Percentiles rank a stretch among this genome's conserved stretches.
Evolutionary conservation across 2,888 invertebrate genomes (phyloP).

Genomic region (Sphecodes monilicornis): DNA sequence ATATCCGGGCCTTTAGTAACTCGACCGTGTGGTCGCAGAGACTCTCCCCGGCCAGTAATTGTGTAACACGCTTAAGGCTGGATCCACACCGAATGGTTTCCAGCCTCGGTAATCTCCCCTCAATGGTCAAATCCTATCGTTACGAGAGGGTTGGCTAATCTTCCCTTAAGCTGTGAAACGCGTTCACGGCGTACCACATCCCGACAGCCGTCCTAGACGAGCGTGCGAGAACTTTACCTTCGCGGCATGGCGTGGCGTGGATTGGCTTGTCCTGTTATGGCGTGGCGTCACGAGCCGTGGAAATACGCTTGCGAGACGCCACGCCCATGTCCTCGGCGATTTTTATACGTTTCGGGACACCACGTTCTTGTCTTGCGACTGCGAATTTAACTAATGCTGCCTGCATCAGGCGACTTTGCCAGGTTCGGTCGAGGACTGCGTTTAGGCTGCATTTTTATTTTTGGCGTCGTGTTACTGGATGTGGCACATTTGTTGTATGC

Average conservation of each 20-base stretch:
- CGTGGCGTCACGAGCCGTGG: not conserved
- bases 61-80: slow-evolving; percentile 71
- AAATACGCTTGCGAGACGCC: not conserved
- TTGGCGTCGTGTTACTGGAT: no score
- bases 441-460: no score
- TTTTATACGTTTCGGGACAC: not conserved
- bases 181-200: slow-evolving; percentile 48
- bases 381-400: not conserved
- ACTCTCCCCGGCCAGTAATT: slow-evolving; percentile 59
- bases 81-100: slow-evolving; percentile 67
- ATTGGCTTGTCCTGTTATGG: not conserved
- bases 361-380: not conserved
- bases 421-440: no score
- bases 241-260: not conserved
- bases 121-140: slow-evolving; percentile 71
- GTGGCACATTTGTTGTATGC: no score
- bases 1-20: slow-evolving; percentile 52
- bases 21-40: slow-evolving; percentile 55
- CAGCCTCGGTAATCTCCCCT: slow-evolving; percentile 65
- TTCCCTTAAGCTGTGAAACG: slow-evolving; percentile 68
- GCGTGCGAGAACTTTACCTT: not conserved
- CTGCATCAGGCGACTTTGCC: no score
- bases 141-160: slow-evolving; percentile 69
- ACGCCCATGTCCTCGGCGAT: not conserved
- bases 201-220: slow-evolving; percentile 20